Evolutionary conservation across 2,113 vertebrate genomes (phyloP), one percentile per base, ranked within the genome.

Genomic region (Tachysurus vachellii): DNA sequence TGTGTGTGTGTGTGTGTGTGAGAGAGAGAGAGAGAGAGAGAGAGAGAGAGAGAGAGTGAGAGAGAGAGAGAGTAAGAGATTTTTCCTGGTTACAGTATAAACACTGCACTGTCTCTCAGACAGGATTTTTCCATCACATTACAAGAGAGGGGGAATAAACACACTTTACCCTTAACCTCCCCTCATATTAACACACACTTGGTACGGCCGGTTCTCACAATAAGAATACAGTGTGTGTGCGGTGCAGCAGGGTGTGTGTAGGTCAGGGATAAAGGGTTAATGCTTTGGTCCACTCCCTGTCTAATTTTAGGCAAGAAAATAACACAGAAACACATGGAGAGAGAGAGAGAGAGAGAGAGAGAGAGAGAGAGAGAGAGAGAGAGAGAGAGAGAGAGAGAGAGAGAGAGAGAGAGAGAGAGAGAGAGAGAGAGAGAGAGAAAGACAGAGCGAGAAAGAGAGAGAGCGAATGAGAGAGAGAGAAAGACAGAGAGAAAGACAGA

Each of bases 1-100:
- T n/a, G 14, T 54, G 47, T n/a, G 23, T 47, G 26, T 70, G 73
- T 66, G 36, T 89, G 80, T 50, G 79, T 81, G 36, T 88, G 83
- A 89, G 36, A 36, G 36, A 36, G 36, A 36, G 36, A 36, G 36
- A 36, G 36, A 36, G 76, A 31, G 76, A 10, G 76, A 5, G 76
- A 79, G 36, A 36, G 36, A 36, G 36, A 36, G 36, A 36, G 36
- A 36, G 36, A 36, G 76, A n/a, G n/a, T n/a, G n/a, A n/a, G 36
- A 36, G 36, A 36, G 36, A 36, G 36, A 36, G 36, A 36, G 36
- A 36, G 76, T 31, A 50, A 10, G 76, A 5, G 76, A 79, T 42
- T 71, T 76, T 84, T 91, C 85, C 85, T 87, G 88, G 61, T 91
- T 88, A 76, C 84, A 23, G 77, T 85, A 64, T 89, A 90, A 92